Evolutionary conservation across 2,888 invertebrate species (phyloP).

Genomic region (Ditula angustiorana): DNA sequence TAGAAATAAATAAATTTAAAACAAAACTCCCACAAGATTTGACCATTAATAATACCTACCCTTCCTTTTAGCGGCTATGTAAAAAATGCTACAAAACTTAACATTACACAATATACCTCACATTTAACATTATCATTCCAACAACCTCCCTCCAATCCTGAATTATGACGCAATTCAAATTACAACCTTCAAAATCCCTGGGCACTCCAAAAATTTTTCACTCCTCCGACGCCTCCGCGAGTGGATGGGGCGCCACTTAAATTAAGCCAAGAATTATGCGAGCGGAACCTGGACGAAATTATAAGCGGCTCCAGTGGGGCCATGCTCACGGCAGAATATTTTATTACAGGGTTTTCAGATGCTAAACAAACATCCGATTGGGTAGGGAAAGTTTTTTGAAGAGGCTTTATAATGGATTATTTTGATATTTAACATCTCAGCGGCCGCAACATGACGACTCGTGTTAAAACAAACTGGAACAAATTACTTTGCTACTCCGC

Average conservation of each 20-base stretch:
- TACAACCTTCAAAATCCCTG: slow-evolving; percentile 12
- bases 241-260: slow-evolving; percentile 22
- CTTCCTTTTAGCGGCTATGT: too few relatives aligned
- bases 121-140: slow-evolving; percentile 4
- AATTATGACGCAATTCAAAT: slow-evolving; percentile 15
- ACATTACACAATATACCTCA: neutral
- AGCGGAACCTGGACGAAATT: slow-evolving; percentile 21
- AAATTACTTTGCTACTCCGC: too few relatives aligned
- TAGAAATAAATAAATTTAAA: too few relatives aligned
- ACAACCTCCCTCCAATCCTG: slow-evolving; percentile 5
- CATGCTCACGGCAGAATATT: neutral
- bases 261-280: slow-evolving; percentile 36
- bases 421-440: too few relatives aligned
- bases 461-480: too few relatives aligned
- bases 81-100: too few relatives aligned
- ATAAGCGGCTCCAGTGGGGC: neutral
- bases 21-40: too few relatives aligned
- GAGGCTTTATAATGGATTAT: neutral
- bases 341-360: neutral
- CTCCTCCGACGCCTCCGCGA: slow-evolving; percentile 16
- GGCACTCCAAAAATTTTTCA: slow-evolving; percentile 13
- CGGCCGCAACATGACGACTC: too few relatives aligned
- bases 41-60: too few relatives aligned
- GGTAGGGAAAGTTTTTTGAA: neutral
- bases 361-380: too few relatives aligned